Evolutionary conservation across 2,888 invertebrate genomes (phyloP), one percentile per base, ranked within the genome.

Genomic region (Mesoligia furuncula): DNA sequence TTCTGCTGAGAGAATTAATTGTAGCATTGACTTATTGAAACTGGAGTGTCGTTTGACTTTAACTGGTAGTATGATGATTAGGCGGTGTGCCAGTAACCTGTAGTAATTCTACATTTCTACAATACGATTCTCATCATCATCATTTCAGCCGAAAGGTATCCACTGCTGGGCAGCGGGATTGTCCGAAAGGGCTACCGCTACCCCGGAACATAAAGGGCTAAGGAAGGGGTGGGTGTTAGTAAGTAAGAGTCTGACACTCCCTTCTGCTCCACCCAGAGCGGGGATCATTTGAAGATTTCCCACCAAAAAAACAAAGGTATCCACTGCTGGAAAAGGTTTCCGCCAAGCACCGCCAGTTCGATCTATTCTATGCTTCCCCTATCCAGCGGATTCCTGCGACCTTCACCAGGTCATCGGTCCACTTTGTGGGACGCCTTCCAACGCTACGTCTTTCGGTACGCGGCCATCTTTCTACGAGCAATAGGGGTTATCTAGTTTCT

Each of bases 1-100:
- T 66, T n/a, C 27, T 65, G 51, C 54, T 71, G 73, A 72, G 45
- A 42, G 42, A 69, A 73, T 62, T 74, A 31, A 71, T 75, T 71
- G 65, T 45, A n/a, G 42, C 24, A 59, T 67, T 74, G 48, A 65
- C n/a, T 39, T 65, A 64, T 84, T 78, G 27, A 48, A 74, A 69
- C 31, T 45, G 15, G 9, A 73, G 73, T 81, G 62, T 73, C 78
- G 27, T 42, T 71, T 78, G 62, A 27, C 2, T 62, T 1, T 61
- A 61, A 77, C 66, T 81, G 27, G 48, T 59, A 39, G 0, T 24
- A 0, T 2, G 31, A 57, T 73, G 31, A 68, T 27, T n/a, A 48
- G 42, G 31, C 31, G 31, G 27, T 15, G 11, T 67, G 36, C 9
- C 48, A 73, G 48, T 51, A 45, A 48, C 27, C 27, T 51, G 24